Conservation (phyloP, 2,113 vertebrate species). For the Cephalopterus ornatus region DNA sequence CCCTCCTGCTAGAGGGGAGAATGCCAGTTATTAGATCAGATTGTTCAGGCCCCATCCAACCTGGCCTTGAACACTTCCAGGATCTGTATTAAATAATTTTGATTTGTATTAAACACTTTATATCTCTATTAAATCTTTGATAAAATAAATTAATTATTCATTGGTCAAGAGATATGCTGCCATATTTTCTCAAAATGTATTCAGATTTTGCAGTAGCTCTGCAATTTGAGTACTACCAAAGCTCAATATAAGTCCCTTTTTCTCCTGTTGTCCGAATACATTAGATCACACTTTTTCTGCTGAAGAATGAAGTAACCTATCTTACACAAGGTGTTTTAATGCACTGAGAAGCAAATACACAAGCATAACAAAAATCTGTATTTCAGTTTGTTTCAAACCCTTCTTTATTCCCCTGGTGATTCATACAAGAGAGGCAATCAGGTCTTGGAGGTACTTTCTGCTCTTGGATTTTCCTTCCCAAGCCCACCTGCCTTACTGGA, state of each 20-base stretch:
- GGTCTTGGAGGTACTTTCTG: not conserved
- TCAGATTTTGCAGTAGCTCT: not conserved
- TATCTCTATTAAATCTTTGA: not conserved
- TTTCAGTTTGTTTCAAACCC: not conserved
- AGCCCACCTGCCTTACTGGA: not conserved
- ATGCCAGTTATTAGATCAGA: not conserved
- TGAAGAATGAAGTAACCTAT: not conserved
- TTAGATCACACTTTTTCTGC: not conserved
- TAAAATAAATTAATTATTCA: not conserved
- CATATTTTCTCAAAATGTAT: not conserved
- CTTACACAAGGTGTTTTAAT: not conserved
- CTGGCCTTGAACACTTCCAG: not conserved
- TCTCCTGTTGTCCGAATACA: not conserved
- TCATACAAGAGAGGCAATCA: not conserved
- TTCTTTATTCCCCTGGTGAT: not conserved
- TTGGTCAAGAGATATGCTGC: not conserved
- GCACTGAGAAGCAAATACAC: not conserved
- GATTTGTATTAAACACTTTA: not conserved
- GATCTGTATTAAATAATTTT: not conserved
- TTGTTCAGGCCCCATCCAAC: not conserved
- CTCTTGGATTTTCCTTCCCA: not conserved
- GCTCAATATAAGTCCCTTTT: not conserved
- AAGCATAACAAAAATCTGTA: not conserved
- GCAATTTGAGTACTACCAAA: not conserved
- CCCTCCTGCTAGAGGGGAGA: not conserved